phyloP scores from a whole-genome alignment of 2,888 invertebrate genomes.

The Chorisops tibialis region DNA sequence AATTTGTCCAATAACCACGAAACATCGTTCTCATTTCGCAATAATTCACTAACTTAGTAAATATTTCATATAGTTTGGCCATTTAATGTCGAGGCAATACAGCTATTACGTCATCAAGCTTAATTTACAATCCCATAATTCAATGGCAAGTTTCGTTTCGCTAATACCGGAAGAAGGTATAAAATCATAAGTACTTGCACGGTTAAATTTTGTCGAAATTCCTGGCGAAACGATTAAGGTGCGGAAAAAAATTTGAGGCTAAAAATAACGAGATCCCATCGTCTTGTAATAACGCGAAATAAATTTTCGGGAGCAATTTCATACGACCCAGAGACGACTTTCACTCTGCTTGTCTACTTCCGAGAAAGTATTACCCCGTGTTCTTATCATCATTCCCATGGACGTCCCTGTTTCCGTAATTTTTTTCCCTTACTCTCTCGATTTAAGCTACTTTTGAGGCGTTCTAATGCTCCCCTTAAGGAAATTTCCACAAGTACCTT shows the following conservation, averaged over 20 bases:
- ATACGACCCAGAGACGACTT: conserved; percentile 22
- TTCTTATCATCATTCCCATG: background rate
- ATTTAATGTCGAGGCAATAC: conserved; percentile 22
- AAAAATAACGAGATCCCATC: conserved; percentile 29
- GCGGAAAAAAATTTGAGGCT: conserved; percentile 15
- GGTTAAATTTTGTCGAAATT: conserved; percentile 12
- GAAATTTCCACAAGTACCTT: conserved; percentile 29
- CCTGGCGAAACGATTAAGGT: conserved; percentile 15
- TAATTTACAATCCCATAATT: conserved; percentile 32
- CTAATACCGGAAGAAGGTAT: background rate
- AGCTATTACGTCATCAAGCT: conserved; percentile 32
- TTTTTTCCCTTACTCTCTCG: too few species aligned
- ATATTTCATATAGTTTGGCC: background rate
- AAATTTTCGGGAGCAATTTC: conserved; percentile 34
- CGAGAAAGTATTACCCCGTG: conserved; percentile 11
- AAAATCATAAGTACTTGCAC: background rate
- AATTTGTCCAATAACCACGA: too few species aligned
- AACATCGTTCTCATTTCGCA: too few species aligned
- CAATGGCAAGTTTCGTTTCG: conserved; percentile 7
- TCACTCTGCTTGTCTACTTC: background rate
- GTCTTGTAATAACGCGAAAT: conserved; percentile 33
- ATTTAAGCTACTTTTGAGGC: conserved; percentile 25
- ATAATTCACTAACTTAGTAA: background rate
- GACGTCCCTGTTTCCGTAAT: conserved; percentile 10
- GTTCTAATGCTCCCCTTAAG: conserved; percentile 20